Conservation (phyloP, 2,797 vertebrate genomes). For the Crypturellus tataupa region DNA sequence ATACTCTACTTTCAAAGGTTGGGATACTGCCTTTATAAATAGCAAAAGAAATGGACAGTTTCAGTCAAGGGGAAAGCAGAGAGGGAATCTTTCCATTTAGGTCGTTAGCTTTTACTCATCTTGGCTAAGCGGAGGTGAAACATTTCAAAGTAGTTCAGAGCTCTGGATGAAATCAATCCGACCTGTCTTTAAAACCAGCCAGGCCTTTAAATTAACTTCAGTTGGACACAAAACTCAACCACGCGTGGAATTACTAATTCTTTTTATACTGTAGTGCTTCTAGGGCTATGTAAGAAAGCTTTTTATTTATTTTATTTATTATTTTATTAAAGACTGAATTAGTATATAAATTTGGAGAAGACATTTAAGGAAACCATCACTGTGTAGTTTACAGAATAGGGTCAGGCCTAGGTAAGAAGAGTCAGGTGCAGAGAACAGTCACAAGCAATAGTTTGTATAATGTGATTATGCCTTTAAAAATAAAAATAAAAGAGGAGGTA, state of each 20-base stretch:
- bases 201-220: not conserved
- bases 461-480: not conserved
- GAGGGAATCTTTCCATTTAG: not conserved
- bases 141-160: not conserved
- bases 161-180: not conserved
- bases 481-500: rapidly evolving
- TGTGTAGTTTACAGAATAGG: not conserved
- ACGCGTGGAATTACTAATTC: not conserved
- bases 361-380: not conserved
- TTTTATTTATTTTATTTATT: too few species aligned
- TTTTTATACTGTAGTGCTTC: not conserved
- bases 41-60: not conserved
- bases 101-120: not conserved
- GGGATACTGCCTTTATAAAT: not conserved
- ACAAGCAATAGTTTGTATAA: not conserved
- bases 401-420: not conserved
- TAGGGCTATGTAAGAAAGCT: not conserved
- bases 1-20: not conserved
- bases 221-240: not conserved
- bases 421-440: not conserved
- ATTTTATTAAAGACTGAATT: not conserved
- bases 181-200: not conserved
- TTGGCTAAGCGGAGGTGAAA: not conserved
- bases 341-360: not conserved
- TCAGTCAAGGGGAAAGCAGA: not conserved